phyloP scores from a whole-genome alignment of 2,113 vertebrate species.

The Cyanoramphus novaezelandiae region DNA sequence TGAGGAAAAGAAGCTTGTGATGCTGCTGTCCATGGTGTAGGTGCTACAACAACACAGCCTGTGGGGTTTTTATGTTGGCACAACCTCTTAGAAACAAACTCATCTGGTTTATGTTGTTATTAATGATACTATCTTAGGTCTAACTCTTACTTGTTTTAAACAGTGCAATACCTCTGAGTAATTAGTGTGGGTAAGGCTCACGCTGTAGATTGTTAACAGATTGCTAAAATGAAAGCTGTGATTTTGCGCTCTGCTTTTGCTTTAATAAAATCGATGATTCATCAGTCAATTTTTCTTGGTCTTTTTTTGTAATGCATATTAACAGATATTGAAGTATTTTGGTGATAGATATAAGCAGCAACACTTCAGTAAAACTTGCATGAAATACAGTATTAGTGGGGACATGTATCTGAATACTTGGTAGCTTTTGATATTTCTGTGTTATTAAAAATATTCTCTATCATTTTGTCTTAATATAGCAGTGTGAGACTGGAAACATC shows the following conservation, averaged over 20 bases:
- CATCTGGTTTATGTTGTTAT: background rate
- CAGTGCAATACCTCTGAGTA: background rate
- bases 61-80: background rate
- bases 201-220: background rate
- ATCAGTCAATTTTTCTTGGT: background rate
- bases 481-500: slow-evolving; percentile 78
- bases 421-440: background rate
- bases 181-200: background rate
- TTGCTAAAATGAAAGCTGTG: background rate
- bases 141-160: background rate
- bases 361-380: background rate
- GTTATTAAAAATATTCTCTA: background rate
- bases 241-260: background rate
- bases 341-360: background rate
- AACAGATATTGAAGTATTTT: background rate
- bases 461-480: slow-evolving; percentile 31
- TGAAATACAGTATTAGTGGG: background rate
- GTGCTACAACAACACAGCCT: background rate
- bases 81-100: background rate
- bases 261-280: background rate
- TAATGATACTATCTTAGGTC: background rate
- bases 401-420: background rate
- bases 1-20: background rate
- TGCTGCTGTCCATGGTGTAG: slow-evolving; percentile 47
- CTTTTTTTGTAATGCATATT: background rate